A percentile compares a stretch with the other conserved stretches of the same genome.
Evolutionary conservation across 2,797 vertebrate genomes (phyloP).

Genomic region (Chaetodon trifasciatus): DNA sequence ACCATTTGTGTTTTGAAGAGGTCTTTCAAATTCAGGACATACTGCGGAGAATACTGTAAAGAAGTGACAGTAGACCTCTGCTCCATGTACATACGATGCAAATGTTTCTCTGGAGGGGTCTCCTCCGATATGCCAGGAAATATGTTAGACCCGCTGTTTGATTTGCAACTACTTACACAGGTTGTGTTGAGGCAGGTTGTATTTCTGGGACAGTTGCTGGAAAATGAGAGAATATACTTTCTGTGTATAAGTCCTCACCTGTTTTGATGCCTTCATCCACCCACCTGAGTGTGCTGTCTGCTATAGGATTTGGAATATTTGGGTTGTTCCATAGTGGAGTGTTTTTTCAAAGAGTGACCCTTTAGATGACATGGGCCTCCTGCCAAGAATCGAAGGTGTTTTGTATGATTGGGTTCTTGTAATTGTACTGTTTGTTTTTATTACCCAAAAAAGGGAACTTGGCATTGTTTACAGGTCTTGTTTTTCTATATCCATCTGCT

Average conservation of each 20-base stretch:
- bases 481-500: constrained; percentile 2
- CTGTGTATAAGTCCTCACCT: not conserved
- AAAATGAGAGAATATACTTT: not conserved
- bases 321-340: not conserved
- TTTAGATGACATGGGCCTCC: not conserved
- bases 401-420: not conserved
- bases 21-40: not conserved
- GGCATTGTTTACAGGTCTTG: not conserved
- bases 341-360: not conserved
- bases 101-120: not conserved
- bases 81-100: not conserved
- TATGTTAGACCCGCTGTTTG: not conserved
- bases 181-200: not conserved
- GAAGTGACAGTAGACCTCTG: not conserved
- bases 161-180: not conserved
- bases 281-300: not conserved
- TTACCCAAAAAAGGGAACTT: not conserved
- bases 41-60: not conserved
- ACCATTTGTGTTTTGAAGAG: too few relatives aligned
- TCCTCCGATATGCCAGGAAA: not conserved
- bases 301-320: not conserved
- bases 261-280: not conserved
- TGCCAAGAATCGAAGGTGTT: not conserved
- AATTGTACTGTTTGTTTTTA: not conserved
- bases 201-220: not conserved